A percentile compares a stretch with the other conserved stretches of the same genome.
Evolutionary conservation across 2,113 vertebrate genomes (phyloP).

Genomic region (Mustela nigripes): DNA sequence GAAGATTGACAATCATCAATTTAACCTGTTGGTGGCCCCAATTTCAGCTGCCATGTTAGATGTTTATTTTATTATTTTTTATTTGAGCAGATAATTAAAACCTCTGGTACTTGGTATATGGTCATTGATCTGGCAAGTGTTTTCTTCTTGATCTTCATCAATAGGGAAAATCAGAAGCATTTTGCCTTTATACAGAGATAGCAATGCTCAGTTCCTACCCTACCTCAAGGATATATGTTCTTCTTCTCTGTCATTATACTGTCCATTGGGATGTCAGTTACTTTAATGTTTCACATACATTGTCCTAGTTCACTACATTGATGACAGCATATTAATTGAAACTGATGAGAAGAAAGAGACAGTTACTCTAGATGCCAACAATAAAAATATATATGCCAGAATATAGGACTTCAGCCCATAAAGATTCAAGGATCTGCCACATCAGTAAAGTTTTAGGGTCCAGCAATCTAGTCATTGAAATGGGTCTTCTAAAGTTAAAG

Average conservation of each 20-base stretch:
- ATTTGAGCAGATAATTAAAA: conserved; percentile 59
- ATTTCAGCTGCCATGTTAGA: conserved; percentile 56
- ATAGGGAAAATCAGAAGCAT: not conserved
- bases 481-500: not conserved
- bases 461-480: not conserved
- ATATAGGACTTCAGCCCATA: not conserved
- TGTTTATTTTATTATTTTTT: conserved; percentile 26
- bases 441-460: not conserved
- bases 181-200: not conserved
- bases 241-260: not conserved
- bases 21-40: not conserved
- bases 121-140: not conserved
- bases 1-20: conserved; percentile 52
- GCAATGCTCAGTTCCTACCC: not conserved
- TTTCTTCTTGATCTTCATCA: conserved; percentile 19
- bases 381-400: not conserved
- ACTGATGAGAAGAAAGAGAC: not conserved
- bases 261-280: not conserved
- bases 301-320: not conserved
- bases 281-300: not conserved
- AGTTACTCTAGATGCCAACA: not conserved
- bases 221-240: not conserved
- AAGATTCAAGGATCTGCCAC: not conserved
- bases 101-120: not conserved
- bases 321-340: not conserved